Evolutionary conservation across 2,113 vertebrate species (phyloP).

Genomic region (Pachypanchax playfairii): DNA sequence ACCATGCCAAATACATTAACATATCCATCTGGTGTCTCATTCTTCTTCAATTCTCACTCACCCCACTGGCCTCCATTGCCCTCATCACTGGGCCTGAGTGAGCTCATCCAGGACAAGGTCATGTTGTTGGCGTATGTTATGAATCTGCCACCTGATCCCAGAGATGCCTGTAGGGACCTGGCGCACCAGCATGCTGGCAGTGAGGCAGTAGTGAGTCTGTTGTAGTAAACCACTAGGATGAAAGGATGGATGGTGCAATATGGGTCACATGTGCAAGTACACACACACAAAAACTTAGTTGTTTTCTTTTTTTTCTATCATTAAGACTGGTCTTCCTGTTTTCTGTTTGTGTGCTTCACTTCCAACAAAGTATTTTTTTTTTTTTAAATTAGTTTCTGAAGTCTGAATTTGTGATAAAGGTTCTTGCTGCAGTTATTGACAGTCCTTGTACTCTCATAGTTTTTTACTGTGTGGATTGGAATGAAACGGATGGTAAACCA

Average conservation of each 20-base stretch:
- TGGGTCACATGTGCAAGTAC: conserved; percentile 30
- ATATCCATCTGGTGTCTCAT: conserved; percentile 79
- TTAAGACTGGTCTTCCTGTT: background rate
- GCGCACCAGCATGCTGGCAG: conserved; percentile 42
- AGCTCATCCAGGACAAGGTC: conserved; percentile 77
- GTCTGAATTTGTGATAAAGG: background rate
- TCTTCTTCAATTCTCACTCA: conserved; percentile 51
- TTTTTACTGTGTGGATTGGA: conserved; percentile 21
- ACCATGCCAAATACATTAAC: conserved; percentile 75
- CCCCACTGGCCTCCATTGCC: conserved; percentile 59
- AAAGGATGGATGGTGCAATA: conserved; percentile 13
- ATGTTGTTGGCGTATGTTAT: conserved; percentile 74
- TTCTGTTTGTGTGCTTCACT: background rate
- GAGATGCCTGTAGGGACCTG: conserved; percentile 57
- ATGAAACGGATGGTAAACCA: too few relatives aligned
- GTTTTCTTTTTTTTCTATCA: background rate
- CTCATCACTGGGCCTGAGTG: conserved; percentile 50
- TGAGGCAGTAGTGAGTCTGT: conserved; percentile 23
- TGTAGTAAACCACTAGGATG: conserved; percentile 31
- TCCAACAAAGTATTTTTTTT: background rate
- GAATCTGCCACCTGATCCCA: conserved; percentile 70
- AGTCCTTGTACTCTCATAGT: background rate
- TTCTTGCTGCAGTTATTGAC: background rate
- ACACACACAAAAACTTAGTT: conserved; percentile 9
- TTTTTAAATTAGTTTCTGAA: background rate